Evolutionary conservation across 2,113 vertebrate genomes (phyloP), one percentile per base, ranked within the genome.

Genomic region (Brachypteracias leptosomus): DNA sequence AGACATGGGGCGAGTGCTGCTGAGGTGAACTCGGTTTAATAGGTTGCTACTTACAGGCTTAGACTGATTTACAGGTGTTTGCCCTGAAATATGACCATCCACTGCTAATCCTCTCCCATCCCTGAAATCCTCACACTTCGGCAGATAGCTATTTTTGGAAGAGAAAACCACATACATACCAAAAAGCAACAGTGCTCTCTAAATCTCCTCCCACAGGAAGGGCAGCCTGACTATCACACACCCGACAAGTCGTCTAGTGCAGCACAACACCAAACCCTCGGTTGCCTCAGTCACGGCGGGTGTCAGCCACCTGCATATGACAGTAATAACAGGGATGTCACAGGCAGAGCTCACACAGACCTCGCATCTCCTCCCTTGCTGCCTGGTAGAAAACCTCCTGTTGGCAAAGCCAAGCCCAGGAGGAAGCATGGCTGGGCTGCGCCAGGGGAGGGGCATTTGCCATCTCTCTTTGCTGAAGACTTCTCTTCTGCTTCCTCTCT

Each of bases 1-100:
- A 81, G 71, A n/a, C 75, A 42, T 21, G 19, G 29, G 42, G 75
- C 0, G 1, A 89, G 68, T 11, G 46, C 89, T 81, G 84, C 68
- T n/a, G 79, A 94, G 93, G 89, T 97, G 92, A 97, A 93, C 28
- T 85, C 75, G n/a, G 78, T 88, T 96, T 95, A 95, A 90, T 44
- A 90, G 88, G 79, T 73, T 89, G 95, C 88, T 96, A 19, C 94
- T 96, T 93, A 94, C 67, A 93, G 93, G 94, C 87, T 96, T 87
- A 96, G 87, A 80, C 76, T 49, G 46, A 92, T 94, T 95, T 96
- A 90, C 94, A 91, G 95, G 96, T 95, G 83, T 95, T 96, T 91
- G 90, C 83, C 92, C 96, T 92, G 90, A 94, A 97, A 96, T 86
- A 94, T 73, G 92, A 94, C 93, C 89, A 81, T 67, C 90, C 51